Base-by-base conservation (phyloP, 2,888 invertebrate species). In the Dusona sp. region DNA sequence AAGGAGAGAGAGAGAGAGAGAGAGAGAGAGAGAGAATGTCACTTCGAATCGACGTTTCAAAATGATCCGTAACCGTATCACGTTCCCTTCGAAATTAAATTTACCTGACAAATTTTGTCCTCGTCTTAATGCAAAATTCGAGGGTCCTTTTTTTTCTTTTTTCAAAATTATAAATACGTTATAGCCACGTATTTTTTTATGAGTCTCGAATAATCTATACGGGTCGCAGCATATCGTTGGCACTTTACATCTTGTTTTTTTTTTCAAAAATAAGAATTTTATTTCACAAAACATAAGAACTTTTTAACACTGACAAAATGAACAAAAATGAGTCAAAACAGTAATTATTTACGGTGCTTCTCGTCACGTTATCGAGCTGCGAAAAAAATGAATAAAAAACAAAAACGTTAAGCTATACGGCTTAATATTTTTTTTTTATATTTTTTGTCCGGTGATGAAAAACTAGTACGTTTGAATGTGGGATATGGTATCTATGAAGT, bases 81-180 rank as follows among this genome's bases (percentile, higher is more conserved):
- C 64, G 80, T 51, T 80, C 64, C 45, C 48, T 72, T 73, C 7
- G 25, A 51, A 80, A 80, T 73, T 45, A 72, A 48, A 73, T 72
- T 64, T 61, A 64, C 25, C 11, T 42, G 54, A 57, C 38, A 68
- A 78, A 36, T 38, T 78, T 78, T 54, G 0, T 33, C 45, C 54
- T 78, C 54, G n/a, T 7, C 9, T 7, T 48, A 29, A 29, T 51
- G 54, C n/a, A 29, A 22, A 77, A 77, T 36, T 38, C 42, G 42
- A 61, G 61, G 42, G 16, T 57, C 54, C 29, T 61, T 29, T 11
- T 73, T 73, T 36, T 36, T 11, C 6, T 45, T 16, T 72, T 22
- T 16, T 7, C 33, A 54, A 64, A 75, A 25, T 42, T 9, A 22
- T 45, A 19, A 19, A 19, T 61, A 74, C 9, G 22, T 54, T 33